A percentile compares a stretch with the other conserved stretches of the same genome.
phyloP scores from a whole-genome alignment of 2,797 vertebrate species.

The Sitta carolinensis region DNA sequence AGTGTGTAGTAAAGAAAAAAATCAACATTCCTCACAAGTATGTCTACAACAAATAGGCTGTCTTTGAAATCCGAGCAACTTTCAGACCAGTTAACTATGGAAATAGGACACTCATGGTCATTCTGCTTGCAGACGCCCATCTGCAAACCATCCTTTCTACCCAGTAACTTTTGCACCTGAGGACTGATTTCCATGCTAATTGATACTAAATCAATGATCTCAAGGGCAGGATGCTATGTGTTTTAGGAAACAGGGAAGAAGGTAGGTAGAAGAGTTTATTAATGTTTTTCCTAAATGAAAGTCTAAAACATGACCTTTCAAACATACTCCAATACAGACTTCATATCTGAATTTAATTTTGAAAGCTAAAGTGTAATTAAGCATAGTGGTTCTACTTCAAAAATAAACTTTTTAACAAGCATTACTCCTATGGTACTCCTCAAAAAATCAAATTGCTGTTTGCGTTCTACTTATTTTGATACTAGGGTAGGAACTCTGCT shows the following conservation, averaged over 20 bases:
- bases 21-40: not conserved
- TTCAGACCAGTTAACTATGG: not conserved
- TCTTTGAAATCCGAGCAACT: not conserved
- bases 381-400: not conserved
- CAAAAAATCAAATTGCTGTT: not conserved
- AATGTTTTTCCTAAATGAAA: not conserved
- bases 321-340: not conserved
- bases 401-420: not conserved
- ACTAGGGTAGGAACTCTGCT: not conserved
- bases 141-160: not conserved
- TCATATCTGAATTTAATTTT: not conserved
- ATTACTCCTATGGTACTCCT: not conserved
- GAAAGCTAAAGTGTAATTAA: not conserved
- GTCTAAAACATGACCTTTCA: not conserved
- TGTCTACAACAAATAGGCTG: not conserved
- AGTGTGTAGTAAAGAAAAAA: not conserved
- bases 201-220: not conserved
- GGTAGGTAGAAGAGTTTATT: not conserved
- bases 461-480: not conserved
- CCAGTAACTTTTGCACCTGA: not conserved
- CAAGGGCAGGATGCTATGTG: not conserved
- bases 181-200: not conserved
- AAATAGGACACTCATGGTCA: not conserved
- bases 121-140: not conserved
- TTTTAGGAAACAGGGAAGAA: not conserved